Evolutionary conservation across 23 tunicate genomes (phyloP), one percentile per base, ranked within the genome.

Genomic region (Botrylloides violaceus): DNA sequence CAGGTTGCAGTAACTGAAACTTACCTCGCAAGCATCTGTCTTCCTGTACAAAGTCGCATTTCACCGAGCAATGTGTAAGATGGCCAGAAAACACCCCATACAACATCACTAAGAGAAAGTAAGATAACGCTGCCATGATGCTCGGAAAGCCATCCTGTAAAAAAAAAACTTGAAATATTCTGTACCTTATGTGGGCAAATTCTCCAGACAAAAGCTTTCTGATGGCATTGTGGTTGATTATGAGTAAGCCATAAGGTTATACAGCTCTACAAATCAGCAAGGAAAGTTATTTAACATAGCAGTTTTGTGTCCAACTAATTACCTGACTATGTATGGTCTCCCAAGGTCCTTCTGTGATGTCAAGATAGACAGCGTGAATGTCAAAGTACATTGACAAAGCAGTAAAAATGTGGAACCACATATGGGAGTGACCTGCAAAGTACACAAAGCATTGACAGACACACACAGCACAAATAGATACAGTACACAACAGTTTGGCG

Each of bases 391-490:
- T 73, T 12, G 80, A 65, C 2, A 60, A 48, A 23, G 94, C 94
- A 2, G 58, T 66, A 15, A 74, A 66, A 2, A 86, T 38, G 64
- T 86, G 94, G 61, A 86, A 86, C 39, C 78, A 66, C 68, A 76
- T 80, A 33, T 86, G 94, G 12, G 94, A 86, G 57, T 86, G 94
- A 27, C 94, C 94, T 86, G 72, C 3, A 4, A 63, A 53, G 31
- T 29, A 1, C 7, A 55, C 19, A 22, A 59, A 9, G 9, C 29
- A 18, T 9, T 43, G 15, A 43, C 15, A 43, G 53, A 43, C 53
- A 43, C 53, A 43, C 53, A 15, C 9, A 43, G 53, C 9, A 43
- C 15, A 43, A 43, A 9, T 43, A n/a, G n/a, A n/a, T n/a, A n/a
- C n/a, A n/a, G n/a, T n/a, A n/a, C n/a, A n/a, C n/a, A n/a, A n/a